Evolutionary conservation across 1,140 invertebrate genomes (phyloP).

Genomic region (Trinorchestia longiramus): DNA sequence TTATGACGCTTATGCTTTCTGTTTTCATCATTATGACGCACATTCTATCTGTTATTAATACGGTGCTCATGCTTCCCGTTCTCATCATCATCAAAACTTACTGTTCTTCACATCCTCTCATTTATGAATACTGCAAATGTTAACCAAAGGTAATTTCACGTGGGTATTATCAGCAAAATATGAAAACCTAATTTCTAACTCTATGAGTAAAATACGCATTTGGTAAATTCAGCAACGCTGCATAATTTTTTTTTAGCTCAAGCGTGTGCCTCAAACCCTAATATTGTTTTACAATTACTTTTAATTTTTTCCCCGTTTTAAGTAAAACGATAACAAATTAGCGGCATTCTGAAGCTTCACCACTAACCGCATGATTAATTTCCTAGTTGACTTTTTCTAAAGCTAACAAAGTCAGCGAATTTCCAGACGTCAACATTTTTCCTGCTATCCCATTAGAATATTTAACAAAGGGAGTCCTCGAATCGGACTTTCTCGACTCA

Average conservation of each 20-base stretch:
- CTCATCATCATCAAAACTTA: too few species aligned
- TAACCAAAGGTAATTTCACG: too few species aligned
- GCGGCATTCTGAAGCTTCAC: neutral
- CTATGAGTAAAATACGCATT: neutral
- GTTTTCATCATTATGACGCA: too few species aligned
- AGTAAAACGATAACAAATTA: neutral
- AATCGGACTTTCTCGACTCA: constrained; percentile 4
- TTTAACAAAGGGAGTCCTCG: constrained; percentile 22
- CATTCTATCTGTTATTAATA: too few species aligned
- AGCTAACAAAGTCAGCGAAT: neutral
- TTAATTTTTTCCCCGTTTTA: neutral
- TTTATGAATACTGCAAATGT: too few species aligned
- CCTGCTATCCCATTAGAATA: constrained; percentile 25
- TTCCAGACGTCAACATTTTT: constrained; percentile 20
- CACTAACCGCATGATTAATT: neutral
- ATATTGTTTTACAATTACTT: neutral
- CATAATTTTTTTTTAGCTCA: neutral
- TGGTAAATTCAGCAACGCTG: neutral
- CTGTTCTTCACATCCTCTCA: too few species aligned
- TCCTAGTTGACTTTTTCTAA: neutral
- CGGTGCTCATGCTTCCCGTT: too few species aligned
- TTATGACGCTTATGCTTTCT: too few species aligned
- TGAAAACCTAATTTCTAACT: too few species aligned
- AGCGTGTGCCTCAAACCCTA: neutral
- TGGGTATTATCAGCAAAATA: too few species aligned